phyloP scores from a whole-genome alignment of 2,113 vertebrate species.

The Dipodomys spectabilis region DNA sequence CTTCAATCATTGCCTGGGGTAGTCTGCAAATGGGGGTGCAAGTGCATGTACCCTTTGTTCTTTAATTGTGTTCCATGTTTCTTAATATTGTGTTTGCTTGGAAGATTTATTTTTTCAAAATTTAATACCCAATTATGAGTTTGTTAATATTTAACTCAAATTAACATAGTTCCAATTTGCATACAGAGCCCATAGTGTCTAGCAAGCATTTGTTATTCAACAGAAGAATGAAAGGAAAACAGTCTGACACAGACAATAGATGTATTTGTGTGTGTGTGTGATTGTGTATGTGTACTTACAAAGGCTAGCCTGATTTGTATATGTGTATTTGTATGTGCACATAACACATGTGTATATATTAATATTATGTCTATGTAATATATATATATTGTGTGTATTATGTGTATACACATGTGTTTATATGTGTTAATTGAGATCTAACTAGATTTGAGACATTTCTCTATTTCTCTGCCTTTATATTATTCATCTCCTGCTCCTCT shows the following conservation, averaged over 20 bases:
- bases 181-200: neutral
- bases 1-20: no score
- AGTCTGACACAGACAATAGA: no score
- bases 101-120: neutral
- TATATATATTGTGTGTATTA: no score
- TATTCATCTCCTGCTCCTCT: neutral
- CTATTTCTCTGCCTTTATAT: neutral
- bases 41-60: neutral
- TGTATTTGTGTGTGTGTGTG: no score
- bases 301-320: no score
- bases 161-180: neutral
- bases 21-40: neutral
- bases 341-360: no score
- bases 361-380: no score
- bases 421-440: neutral
- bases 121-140: neutral
- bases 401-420: no score
- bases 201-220: neutral
- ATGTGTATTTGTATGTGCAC: no score
- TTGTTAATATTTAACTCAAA: constrained; percentile 20
- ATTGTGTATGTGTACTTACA: no score
- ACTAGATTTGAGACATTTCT: neutral
- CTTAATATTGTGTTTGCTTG: constrained; percentile 10
- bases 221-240: neutral
- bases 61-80: neutral